Percentiles rank a stretch among this genome's conserved stretches.
Evolutionary conservation across 2,797 vertebrate genomes (phyloP).

Genomic region (Anisognathus igniventris): DNA sequence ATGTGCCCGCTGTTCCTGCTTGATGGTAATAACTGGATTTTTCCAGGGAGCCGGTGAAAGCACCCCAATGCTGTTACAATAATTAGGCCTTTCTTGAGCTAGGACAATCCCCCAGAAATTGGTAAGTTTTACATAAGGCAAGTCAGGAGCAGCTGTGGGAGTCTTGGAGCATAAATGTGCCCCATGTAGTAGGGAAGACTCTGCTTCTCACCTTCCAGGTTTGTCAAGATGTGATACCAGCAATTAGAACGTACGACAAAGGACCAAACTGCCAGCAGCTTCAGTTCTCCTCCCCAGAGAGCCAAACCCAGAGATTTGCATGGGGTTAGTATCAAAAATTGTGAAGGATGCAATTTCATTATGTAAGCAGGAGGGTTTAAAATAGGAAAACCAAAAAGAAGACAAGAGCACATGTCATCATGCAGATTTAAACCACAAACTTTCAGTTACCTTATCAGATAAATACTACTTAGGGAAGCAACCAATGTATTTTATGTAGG

Average conservation of each 20-base stretch:
- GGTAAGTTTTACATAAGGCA: not conserved
- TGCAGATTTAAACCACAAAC: not conserved
- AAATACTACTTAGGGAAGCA: not conserved
- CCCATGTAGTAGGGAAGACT: not conserved
- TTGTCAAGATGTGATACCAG: not conserved
- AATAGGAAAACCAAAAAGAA: not conserved
- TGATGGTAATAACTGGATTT: slow-evolving; percentile 36
- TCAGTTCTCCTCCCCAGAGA: not conserved
- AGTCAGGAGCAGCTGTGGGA: not conserved
- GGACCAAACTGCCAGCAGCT: not conserved
- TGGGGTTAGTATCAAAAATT: not conserved
- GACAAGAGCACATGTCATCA: not conserved
- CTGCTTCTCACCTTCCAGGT: not conserved
- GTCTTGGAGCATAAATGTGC: not conserved
- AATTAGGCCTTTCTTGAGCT: not conserved
- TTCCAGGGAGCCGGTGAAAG: not conserved
- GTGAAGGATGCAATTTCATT: not conserved
- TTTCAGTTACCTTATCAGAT: slow-evolving; percentile 33
- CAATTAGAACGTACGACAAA: not conserved
- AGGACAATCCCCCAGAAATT: not conserved
- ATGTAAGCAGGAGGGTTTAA: slow-evolving; percentile 5
- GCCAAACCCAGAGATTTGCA: not conserved
- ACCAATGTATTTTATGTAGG: not conserved
- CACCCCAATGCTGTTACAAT: not conserved
- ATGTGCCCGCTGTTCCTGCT: not conserved